A percentile compares a stretch with the other conserved stretches of the same genome.
Conservation (phyloP, 2,888 invertebrate genomes). For the Nipponacmea schrenckii region DNA sequence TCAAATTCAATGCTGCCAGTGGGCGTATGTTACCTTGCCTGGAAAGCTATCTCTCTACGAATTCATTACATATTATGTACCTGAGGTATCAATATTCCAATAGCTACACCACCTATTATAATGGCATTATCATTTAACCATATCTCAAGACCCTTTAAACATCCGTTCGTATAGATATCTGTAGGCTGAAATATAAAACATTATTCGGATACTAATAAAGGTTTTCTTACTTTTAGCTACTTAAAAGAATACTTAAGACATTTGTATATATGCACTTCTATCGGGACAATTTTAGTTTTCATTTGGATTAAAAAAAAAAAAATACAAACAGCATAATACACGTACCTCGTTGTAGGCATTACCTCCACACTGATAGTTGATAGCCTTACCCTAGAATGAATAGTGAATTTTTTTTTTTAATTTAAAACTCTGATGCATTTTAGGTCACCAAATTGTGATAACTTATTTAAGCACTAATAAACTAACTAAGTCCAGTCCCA, state of each 20-base stretch:
- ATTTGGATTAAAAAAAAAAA: too few species aligned
- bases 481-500: too few species aligned
- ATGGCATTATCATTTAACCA: constrained; percentile 27
- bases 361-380: constrained; percentile 16
- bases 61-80: constrained; percentile 24
- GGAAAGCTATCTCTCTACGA: too few species aligned
- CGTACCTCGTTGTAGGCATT: background rate
- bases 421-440: too few species aligned
- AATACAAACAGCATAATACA: background rate
- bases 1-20: too few species aligned
- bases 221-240: constrained; percentile 23
- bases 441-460: too few species aligned
- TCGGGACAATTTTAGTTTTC: too few species aligned
- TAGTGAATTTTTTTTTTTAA: too few species aligned
- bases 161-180: constrained; percentile 27
- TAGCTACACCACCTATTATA: constrained; percentile 27
- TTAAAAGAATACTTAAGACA: constrained; percentile 30
- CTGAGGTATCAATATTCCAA: constrained; percentile 48
- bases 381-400: constrained; percentile 13
- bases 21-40: too few species aligned
- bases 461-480: too few species aligned
- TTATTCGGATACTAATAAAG: background rate
- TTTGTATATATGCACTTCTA: too few species aligned
- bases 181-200: background rate
- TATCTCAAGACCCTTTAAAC: constrained; percentile 30